phyloP scores from a whole-genome alignment of 2,113 vertebrate species.

The Oreochromis niloticus region DNA sequence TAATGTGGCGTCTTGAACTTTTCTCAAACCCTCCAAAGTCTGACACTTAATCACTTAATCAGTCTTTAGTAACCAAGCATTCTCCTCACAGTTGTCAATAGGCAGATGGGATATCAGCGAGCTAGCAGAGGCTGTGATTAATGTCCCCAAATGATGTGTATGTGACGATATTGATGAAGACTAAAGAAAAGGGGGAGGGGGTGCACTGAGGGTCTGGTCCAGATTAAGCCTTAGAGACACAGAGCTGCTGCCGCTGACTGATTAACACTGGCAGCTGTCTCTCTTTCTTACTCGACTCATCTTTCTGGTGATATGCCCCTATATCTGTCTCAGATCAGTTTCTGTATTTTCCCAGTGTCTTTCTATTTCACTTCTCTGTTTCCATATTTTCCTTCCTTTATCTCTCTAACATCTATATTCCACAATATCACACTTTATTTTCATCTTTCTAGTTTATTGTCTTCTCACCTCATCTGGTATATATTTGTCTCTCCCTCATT shows the following conservation, averaged over 20 bases:
- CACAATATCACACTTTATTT: neutral
- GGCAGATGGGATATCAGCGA: neutral
- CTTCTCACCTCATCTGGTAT: neutral
- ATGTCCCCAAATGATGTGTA: neutral
- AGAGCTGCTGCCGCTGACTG: slow-evolving; percentile 42
- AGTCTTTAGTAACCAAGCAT: neutral
- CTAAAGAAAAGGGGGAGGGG: neutral
- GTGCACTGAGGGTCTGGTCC: neutral
- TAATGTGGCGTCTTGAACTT: neutral
- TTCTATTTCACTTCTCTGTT: neutral
- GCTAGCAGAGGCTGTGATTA: neutral
- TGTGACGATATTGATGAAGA: neutral
- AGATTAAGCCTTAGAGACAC: slow-evolving; percentile 23
- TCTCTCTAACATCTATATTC: neutral
- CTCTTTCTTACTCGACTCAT: neutral
- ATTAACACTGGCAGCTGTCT: slow-evolving; percentile 51
- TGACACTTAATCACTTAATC: neutral
- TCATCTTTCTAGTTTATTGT: neutral
- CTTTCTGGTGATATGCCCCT: neutral
- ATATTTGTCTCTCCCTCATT: neutral
- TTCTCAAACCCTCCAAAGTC: neutral
- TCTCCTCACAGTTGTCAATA: neutral
- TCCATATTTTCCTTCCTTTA: neutral
- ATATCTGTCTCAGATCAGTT: neutral
- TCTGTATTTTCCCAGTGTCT: neutral